Evolutionary conservation across 2,888 invertebrate genomes (phyloP), one percentile per base, ranked within the genome.

Genomic region (Polyommatus iphigenia): DNA sequence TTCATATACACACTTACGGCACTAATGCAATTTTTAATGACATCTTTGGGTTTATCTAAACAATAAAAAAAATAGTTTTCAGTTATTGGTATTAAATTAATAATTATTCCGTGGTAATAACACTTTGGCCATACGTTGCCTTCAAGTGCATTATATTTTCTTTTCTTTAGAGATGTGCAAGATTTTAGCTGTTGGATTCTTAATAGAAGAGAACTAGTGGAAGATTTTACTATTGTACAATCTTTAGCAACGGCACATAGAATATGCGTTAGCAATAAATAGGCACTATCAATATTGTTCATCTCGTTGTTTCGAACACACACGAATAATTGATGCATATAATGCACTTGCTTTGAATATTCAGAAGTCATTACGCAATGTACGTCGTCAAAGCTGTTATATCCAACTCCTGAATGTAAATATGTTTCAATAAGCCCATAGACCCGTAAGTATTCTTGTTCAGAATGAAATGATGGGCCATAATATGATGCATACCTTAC

Each of bases 1-100:
- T 77, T 20, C 36, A 77, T 50, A 72, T 77, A 77, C 8, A 7
- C n/a, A 72, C 32, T 36, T 8, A 77, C 20, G 24, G 13, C 24
- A 15, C 50, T 29, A 57, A 77, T 32, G 36, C 24, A n/a, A 32
- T 10, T 32, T 20, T 20, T 29, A 4, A 36, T 57, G 4, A 54
- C n/a, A 32, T 54, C 32, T 32, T n/a, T 54, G 32, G 71, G 29
- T 57, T 77, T 71, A 7, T 36, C 32, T 36, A 36, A 36, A 54
- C 13, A 71, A 20, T 72, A n/a, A 46, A 20, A 5, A 24, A 62
- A 24, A 3, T 62, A 0, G 3, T 24, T 62, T 62, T 62, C 20
- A 62, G 24, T 20, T 62, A 62, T 13, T 3, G 62, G 62, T 62
- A 62, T 13, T 24, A 62, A 62, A 10, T 62, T 10, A 62, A 62